These are phyloP conservation scores for Gymnopithys bicolor DNA, from an alignment of 2,797 vertebrate species.

Conservation along the genomic window DNA sequence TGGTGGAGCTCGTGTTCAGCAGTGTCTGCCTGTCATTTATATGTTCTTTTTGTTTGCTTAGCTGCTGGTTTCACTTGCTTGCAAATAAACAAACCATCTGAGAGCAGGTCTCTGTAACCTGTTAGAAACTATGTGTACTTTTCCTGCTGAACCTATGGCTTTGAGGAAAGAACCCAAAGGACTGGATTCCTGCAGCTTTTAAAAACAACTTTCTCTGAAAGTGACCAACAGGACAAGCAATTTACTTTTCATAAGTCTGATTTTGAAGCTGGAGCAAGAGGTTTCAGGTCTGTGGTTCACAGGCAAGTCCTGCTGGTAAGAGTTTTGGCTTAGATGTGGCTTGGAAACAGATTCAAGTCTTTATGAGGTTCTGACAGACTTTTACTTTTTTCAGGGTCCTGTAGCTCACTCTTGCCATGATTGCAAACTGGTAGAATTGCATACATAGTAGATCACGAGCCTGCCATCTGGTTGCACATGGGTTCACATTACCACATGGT, in stretches of 20 bases:
- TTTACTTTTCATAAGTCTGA: neutral
- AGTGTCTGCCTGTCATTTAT: neutral
- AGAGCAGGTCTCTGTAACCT: neutral
- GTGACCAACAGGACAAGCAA: neutral
- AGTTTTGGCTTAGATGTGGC: neutral
- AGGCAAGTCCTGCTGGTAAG: neutral
- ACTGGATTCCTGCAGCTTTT: neutral
- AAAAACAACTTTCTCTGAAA: neutral
- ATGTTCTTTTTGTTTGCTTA: neutral
- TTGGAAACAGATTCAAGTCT: neutral
- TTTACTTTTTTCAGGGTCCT: neutral
- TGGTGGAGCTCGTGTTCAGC: neutral
- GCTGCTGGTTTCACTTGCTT: neutral
- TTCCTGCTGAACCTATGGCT: neutral
- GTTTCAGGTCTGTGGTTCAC: neutral
- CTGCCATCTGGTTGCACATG: neutral
- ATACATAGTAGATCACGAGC: neutral
- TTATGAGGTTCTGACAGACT: neutral
- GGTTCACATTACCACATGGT: neutral
- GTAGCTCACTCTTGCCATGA: neutral
- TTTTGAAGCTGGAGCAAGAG: neutral
- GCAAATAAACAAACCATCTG: neutral
- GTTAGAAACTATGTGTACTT: neutral
- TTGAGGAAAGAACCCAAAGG: neutral
- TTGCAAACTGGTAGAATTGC: neutral